These are phyloP conservation scores for Hypsibius dujardini DNA, from an alignment of 1,140 invertebrate genomes.

Conservation along the genomic window DNA sequence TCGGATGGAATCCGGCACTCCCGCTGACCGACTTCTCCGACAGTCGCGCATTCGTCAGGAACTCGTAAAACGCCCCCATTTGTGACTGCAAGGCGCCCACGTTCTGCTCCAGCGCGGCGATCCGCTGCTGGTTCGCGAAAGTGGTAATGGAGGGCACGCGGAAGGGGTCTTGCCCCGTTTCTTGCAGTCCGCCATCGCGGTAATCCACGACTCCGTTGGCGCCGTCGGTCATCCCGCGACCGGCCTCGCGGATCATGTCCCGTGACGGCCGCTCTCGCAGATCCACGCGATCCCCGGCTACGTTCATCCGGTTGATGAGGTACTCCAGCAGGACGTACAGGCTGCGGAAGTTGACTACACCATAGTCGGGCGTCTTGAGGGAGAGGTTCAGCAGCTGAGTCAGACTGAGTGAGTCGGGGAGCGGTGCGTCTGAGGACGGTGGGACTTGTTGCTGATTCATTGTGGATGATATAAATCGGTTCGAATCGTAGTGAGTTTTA, in stretches of 20 bases:
- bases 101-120: background rate
- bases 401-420: background rate
- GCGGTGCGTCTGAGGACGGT: background rate
- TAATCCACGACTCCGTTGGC: background rate
- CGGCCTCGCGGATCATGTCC: conserved; percentile 1
- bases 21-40: background rate
- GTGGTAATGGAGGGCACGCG: too few species aligned
- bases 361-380: conserved; percentile 12
- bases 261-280: background rate
- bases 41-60: background rate
- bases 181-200: too few species aligned
- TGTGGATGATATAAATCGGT: too few species aligned
- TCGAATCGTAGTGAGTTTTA: too few species aligned
- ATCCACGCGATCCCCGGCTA: background rate
- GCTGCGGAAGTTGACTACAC: conserved; percentile 13
- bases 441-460: too few species aligned
- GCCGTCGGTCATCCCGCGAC: background rate
- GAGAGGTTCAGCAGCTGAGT: background rate
- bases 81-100: background rate
- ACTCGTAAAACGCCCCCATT: conserved; percentile 9
- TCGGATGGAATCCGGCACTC: background rate
- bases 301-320: background rate
- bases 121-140: too few species aligned
- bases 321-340: conserved; percentile 5
- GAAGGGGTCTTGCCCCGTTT: too few species aligned